Conservation (phyloP, 2,888 invertebrate genomes). For the Ornithoptera priamus region DNA sequence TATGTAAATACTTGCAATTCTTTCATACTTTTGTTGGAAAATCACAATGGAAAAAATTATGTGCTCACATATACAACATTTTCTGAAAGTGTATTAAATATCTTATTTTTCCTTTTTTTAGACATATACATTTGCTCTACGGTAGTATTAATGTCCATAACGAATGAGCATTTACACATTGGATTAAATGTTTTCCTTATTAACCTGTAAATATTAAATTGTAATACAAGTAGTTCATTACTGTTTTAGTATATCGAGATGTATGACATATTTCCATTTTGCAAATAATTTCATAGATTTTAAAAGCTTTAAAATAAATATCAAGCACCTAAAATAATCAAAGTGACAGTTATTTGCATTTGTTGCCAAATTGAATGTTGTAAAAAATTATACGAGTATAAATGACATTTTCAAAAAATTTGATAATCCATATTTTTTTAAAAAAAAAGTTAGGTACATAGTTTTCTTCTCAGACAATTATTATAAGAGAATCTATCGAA, state of each 20-base stretch:
- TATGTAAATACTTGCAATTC: neutral
- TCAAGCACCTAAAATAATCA: neutral
- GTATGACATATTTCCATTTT: slow-evolving; percentile 20
- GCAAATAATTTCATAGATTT: slow-evolving; percentile 6
- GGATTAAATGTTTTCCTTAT: neutral
- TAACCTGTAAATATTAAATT: slow-evolving; percentile 16
- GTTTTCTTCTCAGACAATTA: no score
- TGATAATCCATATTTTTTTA: no score
- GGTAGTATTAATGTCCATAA: no score
- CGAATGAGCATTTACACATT: neutral
- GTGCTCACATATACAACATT: neutral
- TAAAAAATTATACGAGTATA: neutral
- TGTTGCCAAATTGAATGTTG: neutral
- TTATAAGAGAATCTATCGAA: no score
- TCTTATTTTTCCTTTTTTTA: neutral
- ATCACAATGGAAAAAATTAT: neutral
- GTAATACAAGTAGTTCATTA: slow-evolving; percentile 24
- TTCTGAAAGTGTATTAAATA: no score
- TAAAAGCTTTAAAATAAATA: neutral
- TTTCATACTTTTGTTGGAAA: neutral
- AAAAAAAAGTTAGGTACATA: no score
- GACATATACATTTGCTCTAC: no score
- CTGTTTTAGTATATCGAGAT: slow-evolving; percentile 16
- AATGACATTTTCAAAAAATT: no score
- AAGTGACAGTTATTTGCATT: neutral